phyloP scores from a whole-genome alignment of 2,797 vertebrate species.

The Crypturellus tataupa region DNA sequence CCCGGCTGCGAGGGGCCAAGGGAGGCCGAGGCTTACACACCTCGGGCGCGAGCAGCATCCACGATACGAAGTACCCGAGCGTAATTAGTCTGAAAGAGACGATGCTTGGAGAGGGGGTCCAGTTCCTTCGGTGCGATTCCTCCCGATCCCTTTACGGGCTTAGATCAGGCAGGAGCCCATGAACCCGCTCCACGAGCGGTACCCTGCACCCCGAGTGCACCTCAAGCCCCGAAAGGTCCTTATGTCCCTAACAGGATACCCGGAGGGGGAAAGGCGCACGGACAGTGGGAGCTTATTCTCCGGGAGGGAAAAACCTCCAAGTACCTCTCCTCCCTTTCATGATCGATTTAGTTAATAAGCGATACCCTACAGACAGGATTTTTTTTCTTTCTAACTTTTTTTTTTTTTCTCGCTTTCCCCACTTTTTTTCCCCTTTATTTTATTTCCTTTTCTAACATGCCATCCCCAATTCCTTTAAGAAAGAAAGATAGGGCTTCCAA shows the following conservation, averaged over 20 bases:
- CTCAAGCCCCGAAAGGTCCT: neutral
- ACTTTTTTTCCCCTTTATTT: neutral
- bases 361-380: neutral
- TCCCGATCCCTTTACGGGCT: fast-evolving
- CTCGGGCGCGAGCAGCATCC: neutral
- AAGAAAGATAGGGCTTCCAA: neutral
- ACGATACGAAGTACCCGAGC: neutral
- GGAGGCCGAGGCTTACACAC: neutral
- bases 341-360: neutral
- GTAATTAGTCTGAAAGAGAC: neutral
- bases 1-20: conserved; percentile 52
- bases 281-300: neutral
- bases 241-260: neutral
- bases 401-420: neutral
- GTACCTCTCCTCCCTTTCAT: neutral
- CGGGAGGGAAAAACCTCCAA: neutral
- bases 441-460: neutral
- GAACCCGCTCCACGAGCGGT: neutral
- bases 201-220: fast-evolving
- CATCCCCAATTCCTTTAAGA: neutral
- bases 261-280: fast-evolving
- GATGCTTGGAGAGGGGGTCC: fast-evolving
- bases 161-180: neutral
- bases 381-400: neutral
- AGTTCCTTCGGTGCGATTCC: neutral